Percentiles rank a stretch among this genome's conserved stretches.
Evolutionary conservation across 2,113 vertebrate genomes (phyloP).

Genomic region (Seriola dumerili): DNA sequence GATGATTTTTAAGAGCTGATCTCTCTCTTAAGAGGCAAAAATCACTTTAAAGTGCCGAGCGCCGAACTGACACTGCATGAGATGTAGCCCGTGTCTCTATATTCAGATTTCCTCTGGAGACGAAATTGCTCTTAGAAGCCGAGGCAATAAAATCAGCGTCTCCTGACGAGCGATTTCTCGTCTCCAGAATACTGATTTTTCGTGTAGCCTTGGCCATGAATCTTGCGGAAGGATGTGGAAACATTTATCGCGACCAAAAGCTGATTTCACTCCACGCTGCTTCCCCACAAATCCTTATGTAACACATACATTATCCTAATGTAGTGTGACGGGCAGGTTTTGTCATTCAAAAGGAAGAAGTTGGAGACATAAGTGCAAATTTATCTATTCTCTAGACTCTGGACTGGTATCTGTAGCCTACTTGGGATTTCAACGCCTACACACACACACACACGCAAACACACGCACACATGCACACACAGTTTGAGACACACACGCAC

Average conservation of each 20-base stretch:
- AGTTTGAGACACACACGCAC: constrained; percentile 34
- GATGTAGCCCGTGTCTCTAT: constrained; percentile 63
- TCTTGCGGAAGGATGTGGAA: constrained; percentile 64
- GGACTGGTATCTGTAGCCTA: constrained; percentile 47
- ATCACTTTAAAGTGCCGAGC: constrained; percentile 74
- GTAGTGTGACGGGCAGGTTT: constrained; percentile 29
- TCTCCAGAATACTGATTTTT: constrained; percentile 71
- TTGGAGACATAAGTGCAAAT: constrained; percentile 46
- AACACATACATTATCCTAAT: constrained; percentile 51
- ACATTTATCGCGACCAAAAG: constrained; percentile 62
- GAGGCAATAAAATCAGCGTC: constrained; percentile 62
- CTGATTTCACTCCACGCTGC: constrained; percentile 60
- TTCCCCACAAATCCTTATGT: constrained; percentile 63
- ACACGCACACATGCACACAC: constrained; percentile 34
- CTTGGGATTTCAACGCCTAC: constrained; percentile 89
- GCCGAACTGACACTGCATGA: constrained; percentile 64
- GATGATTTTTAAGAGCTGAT: constrained; percentile 58
- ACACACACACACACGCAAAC: constrained; percentile 48
- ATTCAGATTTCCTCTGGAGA: constrained; percentile 67
- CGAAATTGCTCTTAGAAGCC: constrained; percentile 64
- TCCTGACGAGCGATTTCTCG: constrained; percentile 58
- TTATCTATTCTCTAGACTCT: constrained; percentile 43
- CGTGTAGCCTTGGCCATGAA: constrained; percentile 49
- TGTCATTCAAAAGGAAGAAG: constrained; percentile 40
- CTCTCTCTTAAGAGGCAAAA: constrained; percentile 59